Conservation (phyloP, 2,797 vertebrate species). For the Sebastes itinus region DNA sequence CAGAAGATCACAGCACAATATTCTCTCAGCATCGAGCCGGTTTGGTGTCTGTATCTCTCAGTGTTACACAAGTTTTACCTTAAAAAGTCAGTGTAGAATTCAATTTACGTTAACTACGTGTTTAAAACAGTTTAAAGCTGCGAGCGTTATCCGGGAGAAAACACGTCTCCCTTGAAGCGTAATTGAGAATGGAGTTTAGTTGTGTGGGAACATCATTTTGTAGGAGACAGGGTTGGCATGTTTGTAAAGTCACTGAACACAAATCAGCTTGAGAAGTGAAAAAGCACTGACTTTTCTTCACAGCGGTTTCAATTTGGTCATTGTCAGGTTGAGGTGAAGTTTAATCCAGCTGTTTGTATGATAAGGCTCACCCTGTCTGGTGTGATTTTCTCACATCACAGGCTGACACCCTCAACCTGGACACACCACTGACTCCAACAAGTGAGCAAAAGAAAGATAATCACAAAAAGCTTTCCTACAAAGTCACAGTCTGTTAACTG, state of each 20-base stretch:
- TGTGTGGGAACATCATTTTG: too few relatives aligned
- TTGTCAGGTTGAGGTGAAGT: not conserved
- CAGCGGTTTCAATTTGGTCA: not conserved
- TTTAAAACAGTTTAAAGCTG: not conserved
- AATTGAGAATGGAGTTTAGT: too few relatives aligned
- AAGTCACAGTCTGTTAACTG: not conserved
- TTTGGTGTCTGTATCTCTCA: not conserved
- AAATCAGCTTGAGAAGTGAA: not conserved
- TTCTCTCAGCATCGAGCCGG: not conserved
- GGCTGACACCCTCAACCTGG: not conserved
- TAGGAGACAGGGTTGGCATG: not conserved
- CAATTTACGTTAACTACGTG: not conserved
- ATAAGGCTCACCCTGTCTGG: not conserved
- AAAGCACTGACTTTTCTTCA: not conserved
- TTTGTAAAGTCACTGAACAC: not conserved
- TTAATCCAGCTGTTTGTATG: not conserved
- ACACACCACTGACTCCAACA: not conserved
- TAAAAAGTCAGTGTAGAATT: not conserved
- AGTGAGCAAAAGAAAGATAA: not conserved
- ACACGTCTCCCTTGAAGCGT: too few relatives aligned
- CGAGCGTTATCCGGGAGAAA: fast-evolving
- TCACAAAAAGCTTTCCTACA: not conserved
- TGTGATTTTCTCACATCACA: not conserved
- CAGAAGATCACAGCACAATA: not conserved
- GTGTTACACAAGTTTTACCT: not conserved